A percentile compares a stretch with the other conserved stretches of the same genome.
Conservation (phyloP, 2,888 invertebrate genomes). For the Spialia ferax region DNA sequence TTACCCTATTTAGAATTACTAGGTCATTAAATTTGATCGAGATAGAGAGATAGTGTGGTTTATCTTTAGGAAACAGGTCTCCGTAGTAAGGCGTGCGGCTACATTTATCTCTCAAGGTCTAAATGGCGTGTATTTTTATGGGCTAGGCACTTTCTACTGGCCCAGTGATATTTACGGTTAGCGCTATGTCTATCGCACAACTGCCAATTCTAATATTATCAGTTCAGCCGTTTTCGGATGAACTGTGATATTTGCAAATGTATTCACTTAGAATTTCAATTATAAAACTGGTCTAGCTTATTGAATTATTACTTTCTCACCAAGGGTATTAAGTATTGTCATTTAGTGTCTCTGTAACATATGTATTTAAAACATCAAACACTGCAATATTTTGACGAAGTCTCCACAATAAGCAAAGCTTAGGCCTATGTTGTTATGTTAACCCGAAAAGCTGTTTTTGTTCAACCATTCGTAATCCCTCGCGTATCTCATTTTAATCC, state of each 20-base stretch:
- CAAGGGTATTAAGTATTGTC: background rate
- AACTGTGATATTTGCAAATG: slow-evolving; percentile 64
- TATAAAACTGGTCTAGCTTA: slow-evolving; percentile 1
- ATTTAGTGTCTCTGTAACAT: background rate
- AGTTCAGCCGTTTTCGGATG: slow-evolving; percentile 66
- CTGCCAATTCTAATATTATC: slow-evolving; percentile 74
- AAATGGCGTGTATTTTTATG: slow-evolving; percentile 52
- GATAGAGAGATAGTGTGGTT: slow-evolving; percentile 4
- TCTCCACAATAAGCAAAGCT: background rate
- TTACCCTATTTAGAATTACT: background rate
- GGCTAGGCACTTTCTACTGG: slow-evolving; percentile 61
- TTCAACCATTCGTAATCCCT: background rate
- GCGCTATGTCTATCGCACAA: slow-evolving; percentile 52
- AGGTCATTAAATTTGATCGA: slow-evolving; percentile 4
- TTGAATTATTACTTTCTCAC: background rate
- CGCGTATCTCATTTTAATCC: slow-evolving; percentile 1
- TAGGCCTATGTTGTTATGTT: too few species aligned
- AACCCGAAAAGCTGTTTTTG: background rate
- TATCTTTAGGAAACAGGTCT: slow-evolving; percentile 22
- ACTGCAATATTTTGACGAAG: background rate
- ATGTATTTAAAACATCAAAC: background rate
- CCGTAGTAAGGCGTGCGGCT: slow-evolving; percentile 28
- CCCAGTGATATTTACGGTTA: slow-evolving; percentile 78
- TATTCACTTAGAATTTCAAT: slow-evolving; percentile 5
- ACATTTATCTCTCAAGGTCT: slow-evolving; percentile 43